Conservation (phyloP, 2,888 invertebrate genomes). For the Trachelus tabidus region DNA sequence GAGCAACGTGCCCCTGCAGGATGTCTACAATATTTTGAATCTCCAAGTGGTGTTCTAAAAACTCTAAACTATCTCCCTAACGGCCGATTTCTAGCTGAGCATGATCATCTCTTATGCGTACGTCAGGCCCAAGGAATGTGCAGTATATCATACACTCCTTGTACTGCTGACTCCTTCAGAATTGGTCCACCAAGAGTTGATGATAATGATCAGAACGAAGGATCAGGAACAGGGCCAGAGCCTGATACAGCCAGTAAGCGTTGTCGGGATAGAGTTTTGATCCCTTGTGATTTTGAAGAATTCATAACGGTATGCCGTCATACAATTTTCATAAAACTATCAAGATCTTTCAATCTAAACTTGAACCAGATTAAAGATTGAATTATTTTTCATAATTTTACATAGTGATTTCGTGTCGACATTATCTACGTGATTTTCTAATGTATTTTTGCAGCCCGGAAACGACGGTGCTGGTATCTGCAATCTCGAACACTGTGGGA, state of each 20-base stretch:
- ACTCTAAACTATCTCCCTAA: conserved; percentile 87
- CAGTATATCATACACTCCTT: conserved; percentile 81
- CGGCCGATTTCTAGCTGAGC: conserved; percentile 82
- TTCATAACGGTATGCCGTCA: conserved; percentile 73
- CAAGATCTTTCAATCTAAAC: neutral
- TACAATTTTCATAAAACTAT: neutral
- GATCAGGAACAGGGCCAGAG: conserved; percentile 62
- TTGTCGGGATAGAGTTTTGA: conserved; percentile 80
- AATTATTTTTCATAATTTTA: too few relatives aligned
- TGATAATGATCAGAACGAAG: conserved; percentile 41
- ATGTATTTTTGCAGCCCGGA: conserved; percentile 67
- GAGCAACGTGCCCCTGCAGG: conserved; percentile 81
- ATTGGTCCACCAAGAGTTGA: conserved; percentile 71
- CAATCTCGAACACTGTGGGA: conserved; percentile 84
- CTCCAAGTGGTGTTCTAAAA: conserved; percentile 73
- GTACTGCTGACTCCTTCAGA: conserved; percentile 80
- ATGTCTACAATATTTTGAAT: conserved; percentile 80
- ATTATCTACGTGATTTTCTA: too few relatives aligned
- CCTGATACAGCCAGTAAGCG: conserved; percentile 66
- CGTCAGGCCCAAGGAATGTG: conserved; percentile 78
- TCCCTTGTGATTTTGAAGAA: conserved; percentile 88
- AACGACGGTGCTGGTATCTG: conserved; percentile 75
- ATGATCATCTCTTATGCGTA: conserved; percentile 83
- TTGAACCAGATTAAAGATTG: neutral
- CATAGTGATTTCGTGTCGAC: too few relatives aligned